Evolutionary conservation across 2,888 invertebrate genomes (phyloP).

Genomic region (Parasteatoda lunata): DNA sequence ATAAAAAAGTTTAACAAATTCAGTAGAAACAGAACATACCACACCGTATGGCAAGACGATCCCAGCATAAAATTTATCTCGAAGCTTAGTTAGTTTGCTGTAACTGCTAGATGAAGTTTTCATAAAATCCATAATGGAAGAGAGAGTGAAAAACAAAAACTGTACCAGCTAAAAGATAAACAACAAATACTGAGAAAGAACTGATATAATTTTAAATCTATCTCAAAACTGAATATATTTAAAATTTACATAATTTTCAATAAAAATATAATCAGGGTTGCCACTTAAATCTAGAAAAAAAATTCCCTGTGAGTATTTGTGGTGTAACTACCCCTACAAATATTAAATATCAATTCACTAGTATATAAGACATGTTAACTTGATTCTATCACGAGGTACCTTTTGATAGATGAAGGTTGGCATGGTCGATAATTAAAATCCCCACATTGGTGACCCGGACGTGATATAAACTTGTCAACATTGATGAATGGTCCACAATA

Average conservation of each 20-base stretch:
- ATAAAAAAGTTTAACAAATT: no score
- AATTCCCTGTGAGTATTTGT: no score
- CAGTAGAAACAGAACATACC: slow-evolving; percentile 18
- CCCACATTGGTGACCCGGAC: no score
- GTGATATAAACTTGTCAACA: no score
- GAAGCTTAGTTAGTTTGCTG: slow-evolving; percentile 28
- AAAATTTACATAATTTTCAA: background rate
- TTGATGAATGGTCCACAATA: no score
- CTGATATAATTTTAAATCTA: background rate
- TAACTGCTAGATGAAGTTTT: slow-evolving; percentile 38
- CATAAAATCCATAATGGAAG: slow-evolving; percentile 41
- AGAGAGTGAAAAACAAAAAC: slow-evolving; percentile 48
- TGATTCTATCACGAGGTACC: no score
- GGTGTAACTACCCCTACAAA: no score
- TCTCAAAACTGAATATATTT: background rate
- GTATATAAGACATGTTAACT: no score
- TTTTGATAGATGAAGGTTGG: no score
- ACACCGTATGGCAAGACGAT: slow-evolving; percentile 54
- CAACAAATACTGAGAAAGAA: background rate
- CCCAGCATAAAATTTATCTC: slow-evolving; percentile 59
- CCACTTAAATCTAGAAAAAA: no score
- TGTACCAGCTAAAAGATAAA: slow-evolving; percentile 47
- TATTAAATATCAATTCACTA: no score
- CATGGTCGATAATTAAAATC: no score
- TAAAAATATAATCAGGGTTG: background rate